A percentile compares a stretch with the other conserved stretches of the same genome.
Evolutionary conservation across 2,113 vertebrate genomes (phyloP).

Genomic region (Pitta sordida): DNA sequence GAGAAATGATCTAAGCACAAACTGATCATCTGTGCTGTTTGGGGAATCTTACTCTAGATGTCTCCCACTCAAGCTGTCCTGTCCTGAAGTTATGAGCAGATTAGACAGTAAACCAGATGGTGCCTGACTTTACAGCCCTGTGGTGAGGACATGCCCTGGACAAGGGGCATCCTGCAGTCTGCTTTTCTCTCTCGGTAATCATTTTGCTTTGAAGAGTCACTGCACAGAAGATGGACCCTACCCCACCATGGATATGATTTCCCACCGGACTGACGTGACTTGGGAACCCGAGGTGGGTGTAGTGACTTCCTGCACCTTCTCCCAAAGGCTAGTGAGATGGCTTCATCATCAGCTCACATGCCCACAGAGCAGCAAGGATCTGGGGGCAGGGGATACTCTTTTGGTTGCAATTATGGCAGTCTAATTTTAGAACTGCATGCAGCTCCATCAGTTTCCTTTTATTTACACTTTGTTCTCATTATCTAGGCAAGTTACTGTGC

Average conservation of each 20-base stretch:
- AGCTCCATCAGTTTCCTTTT: conserved; percentile 42
- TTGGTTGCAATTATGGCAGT: neutral
- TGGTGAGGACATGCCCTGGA: neutral
- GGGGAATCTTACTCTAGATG: neutral
- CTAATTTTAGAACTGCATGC: neutral
- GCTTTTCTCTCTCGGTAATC: neutral
- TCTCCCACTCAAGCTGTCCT: neutral
- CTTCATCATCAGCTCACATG: rapidly evolving
- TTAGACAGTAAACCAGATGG: neutral
- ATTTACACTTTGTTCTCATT: conserved; percentile 19
- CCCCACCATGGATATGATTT: neutral
- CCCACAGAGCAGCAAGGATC: neutral
- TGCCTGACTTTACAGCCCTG: neutral
- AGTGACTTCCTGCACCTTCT: neutral
- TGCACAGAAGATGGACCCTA: neutral
- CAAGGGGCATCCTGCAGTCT: neutral
- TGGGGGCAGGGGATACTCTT: neutral
- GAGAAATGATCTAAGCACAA: neutral
- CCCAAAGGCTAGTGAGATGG: neutral
- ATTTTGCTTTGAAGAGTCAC: neutral
- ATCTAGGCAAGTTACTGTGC: neutral
- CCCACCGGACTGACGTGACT: rapidly evolving
- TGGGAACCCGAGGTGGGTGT: neutral
- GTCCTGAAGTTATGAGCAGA: rapidly evolving
- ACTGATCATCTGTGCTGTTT: neutral